Base-by-base conservation (phyloP, 2,888 invertebrate species). In the Psylliodes chrysocephalus region DNA sequence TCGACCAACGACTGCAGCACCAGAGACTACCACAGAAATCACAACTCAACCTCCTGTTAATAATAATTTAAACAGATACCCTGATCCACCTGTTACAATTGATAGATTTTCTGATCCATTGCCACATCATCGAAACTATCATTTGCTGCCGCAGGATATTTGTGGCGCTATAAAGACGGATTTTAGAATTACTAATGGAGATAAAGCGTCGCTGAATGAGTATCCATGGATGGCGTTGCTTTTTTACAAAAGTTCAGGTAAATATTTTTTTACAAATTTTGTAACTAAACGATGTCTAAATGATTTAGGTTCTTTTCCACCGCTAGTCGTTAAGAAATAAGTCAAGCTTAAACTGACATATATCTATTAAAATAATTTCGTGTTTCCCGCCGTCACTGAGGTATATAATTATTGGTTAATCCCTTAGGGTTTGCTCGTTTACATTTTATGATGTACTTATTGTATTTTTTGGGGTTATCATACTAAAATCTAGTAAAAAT, bases 141-240 rank as follows among this genome's bases (percentile, higher is more conserved):
- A 75, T 17, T 68, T 84, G 7, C 66, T 86, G 25, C 78, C 79
- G 0, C 51, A 66, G 14, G 76, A 82, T n/a, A 71, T 78, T 0
- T 92, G 92, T 73, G 92, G 92, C 0, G 79, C 79, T 0, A 80
- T 87, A n/a, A 82, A 83, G 1, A 79, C 82, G 5, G 83, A 85
- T 44, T 71, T 66, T 4, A 86, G 87, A 71, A 87, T 92, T 47
- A 82, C 86, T 30, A 85, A 86, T 1, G 92, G 92, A 0, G 84
- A 86, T 17, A 82, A 83, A 62, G 87, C 91, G 0, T 79, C 78
- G 0, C 77, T 90, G 1, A 86, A 84, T 22, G 89, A 92, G 72
- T 91, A 87, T 82, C 92, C 92, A 0, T 93, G 92, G 92, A 89
- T 92, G 90, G 90, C 88, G 0, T 80, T 92, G 1, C 79, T 92